Percentiles rank a stretch among this genome's conserved stretches.
Conservation (phyloP, 2,888 invertebrate species). For the Leucozona laternaria region DNA sequence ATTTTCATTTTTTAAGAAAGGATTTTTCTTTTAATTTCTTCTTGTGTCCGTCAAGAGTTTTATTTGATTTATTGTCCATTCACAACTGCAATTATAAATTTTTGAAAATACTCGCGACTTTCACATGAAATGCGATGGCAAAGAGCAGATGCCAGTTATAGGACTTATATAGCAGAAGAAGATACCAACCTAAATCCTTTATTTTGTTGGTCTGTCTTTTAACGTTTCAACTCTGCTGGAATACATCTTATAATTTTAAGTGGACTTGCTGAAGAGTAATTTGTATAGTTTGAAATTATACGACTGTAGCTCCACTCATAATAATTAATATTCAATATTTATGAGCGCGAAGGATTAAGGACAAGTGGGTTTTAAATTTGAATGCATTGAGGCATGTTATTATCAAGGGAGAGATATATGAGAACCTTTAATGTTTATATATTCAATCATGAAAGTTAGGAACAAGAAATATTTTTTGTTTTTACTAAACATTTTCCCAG, state of each 20-base stretch:
- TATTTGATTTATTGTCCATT: constrained; percentile 60
- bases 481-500: background rate
- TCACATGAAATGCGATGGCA: constrained; percentile 39
- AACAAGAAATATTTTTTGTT: background rate
- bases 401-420: background rate
- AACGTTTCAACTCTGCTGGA: too few relatives aligned
- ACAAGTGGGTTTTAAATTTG: constrained; percentile 3
- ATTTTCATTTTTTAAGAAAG: constrained; percentile 16
- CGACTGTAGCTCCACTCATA: background rate
- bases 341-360: background rate
- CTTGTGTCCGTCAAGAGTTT: constrained; percentile 14
- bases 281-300: background rate
- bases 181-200: background rate
- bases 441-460: background rate
- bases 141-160: constrained; percentile 3
- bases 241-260: background rate
- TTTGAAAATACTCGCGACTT: constrained; percentile 28
- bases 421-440: background rate
- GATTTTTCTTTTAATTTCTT: constrained; percentile 19
- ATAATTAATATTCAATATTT: background rate
- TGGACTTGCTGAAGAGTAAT: constrained; percentile 1
- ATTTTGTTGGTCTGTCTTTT: background rate
- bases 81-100: constrained; percentile 34
- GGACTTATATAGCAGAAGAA: too few relatives aligned
- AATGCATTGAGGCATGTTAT: background rate